phyloP scores from a whole-genome alignment of 2,888 invertebrate genomes.

The Eledona agricola region DNA sequence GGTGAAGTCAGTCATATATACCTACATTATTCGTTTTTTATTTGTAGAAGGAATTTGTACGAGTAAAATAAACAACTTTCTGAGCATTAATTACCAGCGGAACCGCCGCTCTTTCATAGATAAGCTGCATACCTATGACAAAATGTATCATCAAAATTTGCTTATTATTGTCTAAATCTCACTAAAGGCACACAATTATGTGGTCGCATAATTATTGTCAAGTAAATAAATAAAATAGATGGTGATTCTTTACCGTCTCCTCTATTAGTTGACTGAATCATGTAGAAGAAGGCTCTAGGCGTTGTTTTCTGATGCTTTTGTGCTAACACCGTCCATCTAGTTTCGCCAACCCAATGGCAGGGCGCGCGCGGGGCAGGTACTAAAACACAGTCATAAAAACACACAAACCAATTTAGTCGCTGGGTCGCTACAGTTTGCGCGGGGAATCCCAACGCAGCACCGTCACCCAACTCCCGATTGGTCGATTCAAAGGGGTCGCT shows the following conservation, averaged over 20 bases:
- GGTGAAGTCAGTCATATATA: constrained; percentile 35
- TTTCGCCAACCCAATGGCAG: constrained; percentile 62
- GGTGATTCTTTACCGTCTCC: no score
- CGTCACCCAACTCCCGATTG: constrained; percentile 46
- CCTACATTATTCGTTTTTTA: no score
- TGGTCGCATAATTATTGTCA: no score
- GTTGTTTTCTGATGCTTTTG: constrained; percentile 39
- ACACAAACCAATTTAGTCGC: constrained; percentile 64
- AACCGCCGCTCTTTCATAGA: no score
- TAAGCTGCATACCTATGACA: no score
- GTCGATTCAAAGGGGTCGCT: constrained; percentile 60
- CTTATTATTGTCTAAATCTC: no score
- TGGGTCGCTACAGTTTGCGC: constrained; percentile 62
- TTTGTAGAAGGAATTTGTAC: no score
- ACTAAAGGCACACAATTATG: no score
- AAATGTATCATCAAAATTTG: no score
- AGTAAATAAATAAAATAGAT: no score
- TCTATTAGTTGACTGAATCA: constrained; percentile 15
- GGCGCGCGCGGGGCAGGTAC: constrained; percentile 62
- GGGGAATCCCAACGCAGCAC: constrained; percentile 39
- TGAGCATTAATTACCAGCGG: no score
- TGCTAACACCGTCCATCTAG: constrained; percentile 56
- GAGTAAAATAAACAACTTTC: no score
- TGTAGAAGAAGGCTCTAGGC: neutral
- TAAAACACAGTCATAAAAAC: constrained; percentile 65